Evolutionary conservation across 2,888 invertebrate species (phyloP), one percentile per base, ranked within the genome.

Genomic region (Adelognathus sp.): DNA sequence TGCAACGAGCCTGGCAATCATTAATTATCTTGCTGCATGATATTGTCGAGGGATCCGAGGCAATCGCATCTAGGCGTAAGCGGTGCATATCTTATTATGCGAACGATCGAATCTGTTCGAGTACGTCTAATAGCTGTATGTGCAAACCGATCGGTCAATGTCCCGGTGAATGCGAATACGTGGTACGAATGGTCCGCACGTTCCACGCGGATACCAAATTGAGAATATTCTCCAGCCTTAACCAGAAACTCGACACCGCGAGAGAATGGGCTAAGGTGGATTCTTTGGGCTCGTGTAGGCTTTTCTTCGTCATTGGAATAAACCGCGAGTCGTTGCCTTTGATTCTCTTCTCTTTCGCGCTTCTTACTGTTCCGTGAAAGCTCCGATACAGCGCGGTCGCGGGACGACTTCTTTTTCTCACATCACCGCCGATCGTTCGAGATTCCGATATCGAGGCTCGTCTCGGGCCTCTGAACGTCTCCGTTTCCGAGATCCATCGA

Each of bases 71-170:
- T 50, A 24, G 41, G 29, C 16, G 44, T 33, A 52, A n/a, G n/a
- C n/a, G n/a, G n/a, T n/a, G 58, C 64, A 21, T 56, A 36, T 50
- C 50, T 18, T 50, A 50, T 21, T 21, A 11, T n/a, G 66, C 64
- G 24, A 50, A 46, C 46, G 71, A 75, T 79, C 79, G 75, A 79
- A 75, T 79, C 75, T 39, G 60, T 36, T 64, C 63, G 63, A 36
- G 52, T 54, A 29, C 66, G 66, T 75, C 71, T 71, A 79, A 71
- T 71, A 66, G 72, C 66, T 27, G 70, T 67, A 75, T 75, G 75
- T 74, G 71, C 71, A 52, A 75, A 79, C 75, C 39, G 79, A 79
- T 79, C 75, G 61, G 46, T 79, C 79, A 79, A 79, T 24, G 79
- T 79, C 79, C 27, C 29, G 50, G 33, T 29, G 39, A 63, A 60